Percentiles rank a stretch among this genome's conserved stretches.
Evolutionary conservation across 2,797 vertebrate species (phyloP).

Genomic region (Pangasius mekongensis): DNA sequence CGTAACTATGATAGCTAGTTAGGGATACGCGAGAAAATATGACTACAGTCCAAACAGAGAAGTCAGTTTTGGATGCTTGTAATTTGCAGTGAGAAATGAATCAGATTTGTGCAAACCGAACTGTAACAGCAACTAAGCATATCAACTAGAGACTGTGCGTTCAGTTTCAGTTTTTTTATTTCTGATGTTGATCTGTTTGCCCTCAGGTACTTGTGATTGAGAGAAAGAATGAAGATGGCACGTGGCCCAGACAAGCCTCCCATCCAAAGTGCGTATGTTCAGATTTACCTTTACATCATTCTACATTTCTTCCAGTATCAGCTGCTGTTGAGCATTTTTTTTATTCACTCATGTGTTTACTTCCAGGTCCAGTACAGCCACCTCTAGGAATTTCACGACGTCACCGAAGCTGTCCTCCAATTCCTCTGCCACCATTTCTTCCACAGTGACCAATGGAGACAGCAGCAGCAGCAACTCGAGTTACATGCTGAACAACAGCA

Average conservation of each 20-base stretch:
- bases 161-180: background rate
- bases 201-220: constrained; percentile 93
- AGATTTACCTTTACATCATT: background rate
- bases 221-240: constrained; percentile 93
- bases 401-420: constrained; percentile 92
- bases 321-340: background rate
- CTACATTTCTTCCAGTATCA: background rate
- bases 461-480: constrained; percentile 82
- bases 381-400: constrained; percentile 93
- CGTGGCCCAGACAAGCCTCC: constrained; percentile 90
- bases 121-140: background rate
- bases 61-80: background rate
- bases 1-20: background rate
- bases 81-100: background rate
- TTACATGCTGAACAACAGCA: constrained; percentile 88
- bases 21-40: background rate
- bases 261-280: constrained; percentile 83
- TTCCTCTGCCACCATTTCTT: constrained; percentile 86
- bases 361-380: constrained; percentile 87
- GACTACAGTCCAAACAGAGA: background rate
- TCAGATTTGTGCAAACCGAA: background rate
- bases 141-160: background rate
- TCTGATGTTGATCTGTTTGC: constrained; percentile 55
- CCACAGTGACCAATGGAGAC: constrained; percentile 92
- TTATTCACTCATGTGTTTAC: constrained; percentile 13